These are phyloP conservation scores for Prinia subflava DNA, from an alignment of 2,113 vertebrate genomes.

Conservation along the genomic window DNA sequence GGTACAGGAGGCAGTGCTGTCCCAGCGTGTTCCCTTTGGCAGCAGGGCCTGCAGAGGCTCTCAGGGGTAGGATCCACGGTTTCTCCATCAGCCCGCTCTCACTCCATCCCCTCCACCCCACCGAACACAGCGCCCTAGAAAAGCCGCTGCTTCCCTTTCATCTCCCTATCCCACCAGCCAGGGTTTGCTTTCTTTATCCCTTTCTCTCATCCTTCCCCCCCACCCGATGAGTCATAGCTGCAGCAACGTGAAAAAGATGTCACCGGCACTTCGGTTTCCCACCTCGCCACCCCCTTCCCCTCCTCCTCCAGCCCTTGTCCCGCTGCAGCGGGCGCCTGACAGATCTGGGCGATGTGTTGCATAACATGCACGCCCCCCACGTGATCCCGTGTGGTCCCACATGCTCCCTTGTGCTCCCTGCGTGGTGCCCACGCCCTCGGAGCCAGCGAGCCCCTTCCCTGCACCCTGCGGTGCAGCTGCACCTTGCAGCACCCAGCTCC, in stretches of 20 bases:
- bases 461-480: background rate
- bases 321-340: background rate
- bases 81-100: background rate
- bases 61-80: rapidly evolving
- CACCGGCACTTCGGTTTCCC: constrained; percentile 15
- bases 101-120: background rate
- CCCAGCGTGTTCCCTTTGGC: rapidly evolving
- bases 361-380: background rate
- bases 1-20: background rate
- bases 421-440: background rate
- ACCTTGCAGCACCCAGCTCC: background rate
- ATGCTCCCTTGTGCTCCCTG: background rate
- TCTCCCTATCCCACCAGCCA: background rate
- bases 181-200: constrained; percentile 28
- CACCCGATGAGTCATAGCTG: constrained; percentile 45
- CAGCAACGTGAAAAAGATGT: constrained; percentile 29
- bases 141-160: constrained; percentile 3
- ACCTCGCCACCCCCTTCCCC: constrained; percentile 44
- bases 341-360: constrained; percentile 31
- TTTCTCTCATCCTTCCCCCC: background rate
- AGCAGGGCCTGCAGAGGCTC: background rate
- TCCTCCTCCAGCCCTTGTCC: constrained; percentile 31
- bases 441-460: rapidly evolving
- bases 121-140: background rate
- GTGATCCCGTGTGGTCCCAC: background rate